These are phyloP conservation scores for Tinea pellionella DNA, from an alignment of 2,888 invertebrate genomes.

Conservation along the genomic window DNA sequence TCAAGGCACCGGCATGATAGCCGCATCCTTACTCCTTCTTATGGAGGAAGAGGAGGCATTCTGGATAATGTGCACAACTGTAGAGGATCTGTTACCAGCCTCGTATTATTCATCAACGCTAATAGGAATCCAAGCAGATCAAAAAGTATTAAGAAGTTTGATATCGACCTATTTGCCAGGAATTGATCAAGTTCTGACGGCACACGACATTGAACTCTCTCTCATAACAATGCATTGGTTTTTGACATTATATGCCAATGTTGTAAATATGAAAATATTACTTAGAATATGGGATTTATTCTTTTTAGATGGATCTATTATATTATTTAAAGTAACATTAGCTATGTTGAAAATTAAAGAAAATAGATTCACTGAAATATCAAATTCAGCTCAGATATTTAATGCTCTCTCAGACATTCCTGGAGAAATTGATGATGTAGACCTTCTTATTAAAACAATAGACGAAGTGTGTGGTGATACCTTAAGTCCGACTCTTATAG, in stretches of 20 bases:
- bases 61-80: conserved; percentile 98
- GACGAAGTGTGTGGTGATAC: conserved; percentile 80
- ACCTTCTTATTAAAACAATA: conserved; percentile 81
- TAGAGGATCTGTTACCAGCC: conserved; percentile 97
- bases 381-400: conserved; percentile 98
- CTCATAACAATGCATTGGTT: conserved; percentile 98
- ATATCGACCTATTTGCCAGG: conserved; percentile 91
- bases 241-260: conserved; percentile 94
- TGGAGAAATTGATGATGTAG: conserved; percentile 92
- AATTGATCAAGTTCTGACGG: conserved; percentile 88
- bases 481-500: conserved; percentile 85
- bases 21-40: conserved; percentile 89
- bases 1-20: conserved; percentile 91
- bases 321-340: conserved; percentile 92
- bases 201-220: conserved; percentile 95
- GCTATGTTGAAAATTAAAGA: conserved; percentile 91
- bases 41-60: conserved; percentile 99
- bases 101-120: conserved; percentile 97
- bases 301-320: conserved; percentile 94
- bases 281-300: conserved; percentile 96
- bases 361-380: conserved; percentile 81
- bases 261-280: conserved; percentile 95
- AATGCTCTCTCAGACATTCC: conserved; percentile 97
- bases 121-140: conserved; percentile 94
- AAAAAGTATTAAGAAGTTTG: conserved; percentile 92